Conservation (phyloP, 2,113 vertebrate genomes). For the Labeo rohita region DNA sequence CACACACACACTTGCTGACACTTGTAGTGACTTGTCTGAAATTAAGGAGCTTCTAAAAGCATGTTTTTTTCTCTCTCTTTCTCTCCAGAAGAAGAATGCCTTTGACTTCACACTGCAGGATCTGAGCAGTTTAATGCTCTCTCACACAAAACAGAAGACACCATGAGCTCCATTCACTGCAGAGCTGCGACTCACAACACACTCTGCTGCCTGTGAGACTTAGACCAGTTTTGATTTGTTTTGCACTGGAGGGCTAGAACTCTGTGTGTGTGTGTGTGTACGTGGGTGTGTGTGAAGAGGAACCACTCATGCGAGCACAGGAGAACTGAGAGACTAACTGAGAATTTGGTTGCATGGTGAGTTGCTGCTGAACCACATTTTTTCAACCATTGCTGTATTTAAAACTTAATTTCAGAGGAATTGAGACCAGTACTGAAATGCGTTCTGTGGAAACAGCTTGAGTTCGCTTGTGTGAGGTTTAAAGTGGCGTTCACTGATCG, state of each 20-base stretch:
- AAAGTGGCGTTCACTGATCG: background rate
- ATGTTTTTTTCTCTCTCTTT: constrained; percentile 23
- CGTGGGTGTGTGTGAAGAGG: background rate
- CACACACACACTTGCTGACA: background rate
- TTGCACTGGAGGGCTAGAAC: background rate
- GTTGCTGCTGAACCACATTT: background rate
- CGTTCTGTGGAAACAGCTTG: background rate
- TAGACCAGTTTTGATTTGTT: constrained; percentile 23
- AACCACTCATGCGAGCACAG: background rate
- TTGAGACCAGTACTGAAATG: background rate
- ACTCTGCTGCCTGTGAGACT: background rate
- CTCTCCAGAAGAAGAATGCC: constrained; percentile 31
- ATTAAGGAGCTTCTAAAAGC: constrained; percentile 21
- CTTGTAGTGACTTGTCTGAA: constrained; percentile 31
- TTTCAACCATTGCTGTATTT: background rate
- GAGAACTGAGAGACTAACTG: constrained; percentile 8
- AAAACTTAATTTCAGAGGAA: constrained; percentile 13
- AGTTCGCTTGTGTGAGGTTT: background rate
- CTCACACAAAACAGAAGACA: constrained; percentile 29
- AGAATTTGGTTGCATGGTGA: constrained; percentile 9
- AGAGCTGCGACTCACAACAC: constrained; percentile 9
- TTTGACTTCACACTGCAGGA: constrained; percentile 45
- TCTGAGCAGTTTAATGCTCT: constrained; percentile 24
- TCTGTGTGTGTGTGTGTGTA: background rate
- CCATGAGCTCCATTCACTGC: constrained; percentile 39